Percentiles rank a stretch among this genome's conserved stretches.
phyloP scores from a whole-genome alignment of 2,888 invertebrate genomes.

The Andricus curvator region DNA sequence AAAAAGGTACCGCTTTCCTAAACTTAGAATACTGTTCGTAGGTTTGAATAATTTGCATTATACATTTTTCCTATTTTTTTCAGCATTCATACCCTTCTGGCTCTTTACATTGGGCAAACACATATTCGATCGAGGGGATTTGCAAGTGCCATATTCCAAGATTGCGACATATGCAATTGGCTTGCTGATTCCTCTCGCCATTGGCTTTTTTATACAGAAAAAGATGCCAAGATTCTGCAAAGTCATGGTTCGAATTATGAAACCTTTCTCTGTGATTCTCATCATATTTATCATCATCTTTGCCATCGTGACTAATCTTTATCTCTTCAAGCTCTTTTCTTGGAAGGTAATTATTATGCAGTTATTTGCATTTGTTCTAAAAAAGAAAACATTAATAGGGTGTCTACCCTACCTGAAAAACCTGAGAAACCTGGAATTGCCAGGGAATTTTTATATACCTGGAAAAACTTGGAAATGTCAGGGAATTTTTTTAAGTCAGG shows the following conservation, averaged over 20 bases:
- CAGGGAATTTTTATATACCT: too few species aligned
- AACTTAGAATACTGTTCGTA: too few species aligned
- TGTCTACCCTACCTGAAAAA: too few species aligned
- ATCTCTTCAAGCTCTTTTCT: constrained; percentile 92
- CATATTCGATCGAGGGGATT: constrained; percentile 86
- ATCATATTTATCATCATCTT: constrained; percentile 92
- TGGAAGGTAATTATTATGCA: constrained; percentile 85
- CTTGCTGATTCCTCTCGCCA: constrained; percentile 87
- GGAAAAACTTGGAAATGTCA: too few species aligned
- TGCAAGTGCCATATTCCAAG: constrained; percentile 88
- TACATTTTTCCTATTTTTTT: constrained; percentile 54
- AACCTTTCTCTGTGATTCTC: constrained; percentile 89
- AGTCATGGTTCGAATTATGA: constrained; percentile 88
- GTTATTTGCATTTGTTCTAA: constrained; percentile 35
- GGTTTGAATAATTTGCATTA: background rate
- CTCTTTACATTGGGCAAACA: constrained; percentile 89
- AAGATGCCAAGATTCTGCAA: constrained; percentile 84
- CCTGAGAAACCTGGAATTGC: too few species aligned
- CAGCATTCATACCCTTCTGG: constrained; percentile 94
- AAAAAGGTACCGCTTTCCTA: too few species aligned
- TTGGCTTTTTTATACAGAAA: constrained; percentile 85
- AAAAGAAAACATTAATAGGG: background rate
- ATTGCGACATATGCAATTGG: constrained; percentile 88
- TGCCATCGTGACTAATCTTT: constrained; percentile 93
- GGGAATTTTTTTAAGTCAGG: too few species aligned